phyloP scores from a whole-genome alignment of 2,797 vertebrate species.

The Carcharodon carcharias region DNA sequence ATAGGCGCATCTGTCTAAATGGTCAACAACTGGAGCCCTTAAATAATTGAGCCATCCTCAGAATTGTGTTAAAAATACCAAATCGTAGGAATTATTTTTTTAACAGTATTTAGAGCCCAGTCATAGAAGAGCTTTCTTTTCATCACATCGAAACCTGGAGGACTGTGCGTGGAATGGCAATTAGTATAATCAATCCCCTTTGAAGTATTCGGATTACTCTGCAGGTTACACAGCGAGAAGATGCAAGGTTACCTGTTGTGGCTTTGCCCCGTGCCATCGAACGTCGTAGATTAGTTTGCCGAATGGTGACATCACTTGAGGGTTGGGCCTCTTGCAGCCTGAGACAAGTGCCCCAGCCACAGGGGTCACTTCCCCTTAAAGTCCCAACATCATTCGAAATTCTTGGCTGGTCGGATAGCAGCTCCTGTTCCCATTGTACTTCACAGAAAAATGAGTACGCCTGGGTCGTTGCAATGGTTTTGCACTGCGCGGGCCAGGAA shows the following conservation, averaged over 20 bases:
- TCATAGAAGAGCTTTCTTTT: background rate
- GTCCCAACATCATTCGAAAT: background rate
- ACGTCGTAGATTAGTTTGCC: background rate
- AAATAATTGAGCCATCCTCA: background rate
- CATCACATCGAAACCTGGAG: background rate
- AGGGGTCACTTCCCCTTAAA: background rate
- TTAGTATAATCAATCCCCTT: background rate
- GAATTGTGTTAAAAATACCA: background rate
- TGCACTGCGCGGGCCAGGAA: background rate
- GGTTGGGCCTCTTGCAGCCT: background rate
- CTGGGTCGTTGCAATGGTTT: background rate
- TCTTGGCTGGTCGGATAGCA: background rate
- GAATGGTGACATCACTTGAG: background rate
- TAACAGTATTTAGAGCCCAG: background rate
- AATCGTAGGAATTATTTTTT: background rate
- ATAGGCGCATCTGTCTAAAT: background rate
- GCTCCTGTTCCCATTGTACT: background rate
- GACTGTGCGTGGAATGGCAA: background rate
- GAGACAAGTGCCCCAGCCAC: background rate
- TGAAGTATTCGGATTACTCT: background rate
- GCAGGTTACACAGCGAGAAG: background rate
- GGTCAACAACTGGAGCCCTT: background rate
- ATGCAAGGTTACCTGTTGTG: background rate
- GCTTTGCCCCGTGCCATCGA: background rate
- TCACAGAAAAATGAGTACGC: background rate